Base-by-base conservation (phyloP, 1,140 invertebrate species). In the Drosophila sechellia region DNA sequence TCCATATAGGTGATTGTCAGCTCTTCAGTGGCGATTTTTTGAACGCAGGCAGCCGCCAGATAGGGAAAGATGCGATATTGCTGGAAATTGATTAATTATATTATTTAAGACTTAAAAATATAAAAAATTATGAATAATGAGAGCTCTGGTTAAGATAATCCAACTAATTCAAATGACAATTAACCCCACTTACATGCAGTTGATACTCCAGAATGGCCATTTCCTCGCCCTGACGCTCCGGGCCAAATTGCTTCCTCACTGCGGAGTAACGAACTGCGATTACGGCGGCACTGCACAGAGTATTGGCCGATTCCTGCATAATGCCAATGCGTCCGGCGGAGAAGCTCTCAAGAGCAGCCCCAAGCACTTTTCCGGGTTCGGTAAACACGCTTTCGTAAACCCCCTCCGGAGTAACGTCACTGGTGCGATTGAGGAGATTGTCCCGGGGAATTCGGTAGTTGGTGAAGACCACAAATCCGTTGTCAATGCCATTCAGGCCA, bases 41-140 rank as follows among this genome's bases (percentile, higher is more conserved):
- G 91, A 8, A 96, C 95, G 83, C 96, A 97, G 0, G 95, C 94
- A 8, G 95, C 95, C n/a, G 98, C 96, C 50, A 99, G 92, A 91
- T 96, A 96, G 2, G 98, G 98, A 80, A 99, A 95, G 2, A 99
- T 92, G 54, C 98, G 94, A 94, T 97, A 97, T 97, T 99, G 97
- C 97, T 97, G 83, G 37, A 93, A 92, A 70, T 10, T 69, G 66
- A 13, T 34, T 22, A 22, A 2, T 2, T 20, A 20, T 20, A 20
- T 20, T 20, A 20, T 20, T 20, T 2, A 20, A 1, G 1, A 20
- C 1, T 20, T 1, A 20, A 20, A 20, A 20, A 2, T 2, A 20
- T 20, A 20, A 20, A 20, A n/a, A n/a, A n/a, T n/a, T n/a, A n/a
- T 20, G 20, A 20, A 20, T 2, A 20, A 20, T 17, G 17, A 17